Evolutionary conservation across 1,140 invertebrate genomes (phyloP).

Genomic region (Ceratina japonica): DNA sequence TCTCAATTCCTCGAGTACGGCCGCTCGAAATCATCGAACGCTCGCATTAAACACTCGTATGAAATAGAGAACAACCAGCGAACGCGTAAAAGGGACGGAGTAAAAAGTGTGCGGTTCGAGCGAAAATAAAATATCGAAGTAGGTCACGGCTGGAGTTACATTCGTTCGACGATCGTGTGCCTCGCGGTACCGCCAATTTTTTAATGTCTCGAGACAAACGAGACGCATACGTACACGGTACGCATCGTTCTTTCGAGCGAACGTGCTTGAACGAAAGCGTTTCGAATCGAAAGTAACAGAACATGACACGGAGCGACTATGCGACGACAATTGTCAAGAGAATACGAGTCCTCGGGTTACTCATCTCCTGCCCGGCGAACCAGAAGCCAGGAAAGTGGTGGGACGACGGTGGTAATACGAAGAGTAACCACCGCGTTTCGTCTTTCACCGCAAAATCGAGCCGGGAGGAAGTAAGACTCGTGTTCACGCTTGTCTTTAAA

Average conservation of each 20-base stretch:
- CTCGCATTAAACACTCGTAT: no score
- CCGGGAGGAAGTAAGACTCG: slow-evolving; percentile 56
- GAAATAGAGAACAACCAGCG: no score
- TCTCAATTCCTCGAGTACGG: no score
- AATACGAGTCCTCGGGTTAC: slow-evolving; percentile 52
- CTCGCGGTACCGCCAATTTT: not conserved
- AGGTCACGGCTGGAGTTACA: not conserved
- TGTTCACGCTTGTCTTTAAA: slow-evolving; percentile 44
- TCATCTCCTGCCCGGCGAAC: slow-evolving; percentile 39
- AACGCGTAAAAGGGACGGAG: not conserved
- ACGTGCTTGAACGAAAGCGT: no score
- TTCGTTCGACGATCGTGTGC: not conserved
- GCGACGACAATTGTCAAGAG: not conserved
- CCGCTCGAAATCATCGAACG: no score
- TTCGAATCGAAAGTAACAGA: no score
- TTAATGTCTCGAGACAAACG: no score
- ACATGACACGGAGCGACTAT: not conserved
- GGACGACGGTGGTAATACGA: slow-evolving; percentile 45
- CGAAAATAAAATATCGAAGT: not conserved
- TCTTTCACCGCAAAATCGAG: slow-evolving; percentile 65
- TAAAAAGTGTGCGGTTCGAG: slow-evolving; percentile 11
- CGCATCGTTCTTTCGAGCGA: no score
- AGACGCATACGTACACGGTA: no score
- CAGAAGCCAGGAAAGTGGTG: slow-evolving; percentile 63
- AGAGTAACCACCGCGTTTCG: slow-evolving; percentile 51